Conservation (phyloP, 2,888 invertebrate genomes). For the Cryptosula pallasiana region DNA sequence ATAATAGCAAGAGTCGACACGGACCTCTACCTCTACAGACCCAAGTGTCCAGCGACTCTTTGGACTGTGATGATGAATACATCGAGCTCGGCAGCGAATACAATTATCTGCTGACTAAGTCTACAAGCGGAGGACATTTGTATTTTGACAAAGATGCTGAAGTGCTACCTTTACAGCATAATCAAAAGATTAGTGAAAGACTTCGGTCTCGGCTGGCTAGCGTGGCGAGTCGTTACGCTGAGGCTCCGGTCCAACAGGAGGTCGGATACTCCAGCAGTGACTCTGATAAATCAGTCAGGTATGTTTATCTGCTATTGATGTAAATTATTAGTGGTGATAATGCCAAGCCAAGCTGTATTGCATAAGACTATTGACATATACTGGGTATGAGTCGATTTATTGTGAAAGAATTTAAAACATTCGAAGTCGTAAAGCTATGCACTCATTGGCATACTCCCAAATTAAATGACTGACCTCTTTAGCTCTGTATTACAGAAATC, state of each 20-base stretch:
- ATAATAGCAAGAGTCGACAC: not conserved
- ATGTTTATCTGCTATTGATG: not conserved
- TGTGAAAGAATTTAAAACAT: not conserved
- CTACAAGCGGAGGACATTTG: constrained; percentile 43
- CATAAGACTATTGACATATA: not conserved
- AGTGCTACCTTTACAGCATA: not conserved
- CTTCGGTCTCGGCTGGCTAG: not conserved
- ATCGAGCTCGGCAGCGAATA: not conserved
- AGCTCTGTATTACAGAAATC: not conserved
- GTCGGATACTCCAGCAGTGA: constrained; percentile 15
- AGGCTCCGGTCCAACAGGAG: not conserved
- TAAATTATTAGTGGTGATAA: too few species aligned
- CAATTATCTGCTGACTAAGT: constrained; percentile 34
- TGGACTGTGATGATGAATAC: constrained; percentile 13
- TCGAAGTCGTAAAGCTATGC: not conserved
- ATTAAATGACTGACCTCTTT: not conserved
- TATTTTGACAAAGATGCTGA: constrained; percentile 31
- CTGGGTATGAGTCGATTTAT: too few species aligned
- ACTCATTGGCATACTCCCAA: not conserved
- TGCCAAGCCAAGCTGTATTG: not conserved
- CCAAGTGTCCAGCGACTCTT: constrained; percentile 19
- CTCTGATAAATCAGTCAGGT: not conserved
- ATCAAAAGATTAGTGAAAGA: not conserved
- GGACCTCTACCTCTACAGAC: not conserved
- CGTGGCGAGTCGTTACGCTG: not conserved